Percentiles rank a stretch among this genome's conserved stretches.
Conservation (phyloP, 2,888 invertebrate species). For the Acanthosepion esculentum region DNA sequence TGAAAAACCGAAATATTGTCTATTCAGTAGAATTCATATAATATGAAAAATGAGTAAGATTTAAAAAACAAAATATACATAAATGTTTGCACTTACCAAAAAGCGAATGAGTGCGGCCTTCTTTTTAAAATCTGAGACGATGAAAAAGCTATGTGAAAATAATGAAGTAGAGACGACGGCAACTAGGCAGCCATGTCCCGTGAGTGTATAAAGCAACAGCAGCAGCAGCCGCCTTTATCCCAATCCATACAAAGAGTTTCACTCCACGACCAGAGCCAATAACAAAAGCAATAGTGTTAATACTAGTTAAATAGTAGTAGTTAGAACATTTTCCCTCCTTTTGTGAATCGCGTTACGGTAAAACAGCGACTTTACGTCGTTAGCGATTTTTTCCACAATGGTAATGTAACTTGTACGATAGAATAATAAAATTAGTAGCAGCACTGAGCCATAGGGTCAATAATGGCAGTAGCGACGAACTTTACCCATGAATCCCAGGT, state of each 20-base stretch:
- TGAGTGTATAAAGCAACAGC: background rate
- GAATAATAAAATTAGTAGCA: conserved; percentile 8
- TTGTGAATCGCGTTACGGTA: background rate
- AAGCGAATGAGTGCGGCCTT: background rate
- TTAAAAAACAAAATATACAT: background rate
- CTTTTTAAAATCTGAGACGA: background rate
- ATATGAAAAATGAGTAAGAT: background rate
- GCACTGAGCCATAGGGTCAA: conserved; percentile 33
- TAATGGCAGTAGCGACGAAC: background rate
- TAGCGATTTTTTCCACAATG: background rate
- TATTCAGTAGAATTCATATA: no score
- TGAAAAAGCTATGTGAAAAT: background rate
- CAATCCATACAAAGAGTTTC: background rate
- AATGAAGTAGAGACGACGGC: background rate
- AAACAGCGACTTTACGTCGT: background rate
- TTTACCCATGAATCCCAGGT: background rate
- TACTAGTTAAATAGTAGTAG: background rate
- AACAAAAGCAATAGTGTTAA: background rate
- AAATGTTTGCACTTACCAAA: background rate
- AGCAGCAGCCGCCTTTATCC: background rate
- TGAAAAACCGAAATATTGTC: background rate
- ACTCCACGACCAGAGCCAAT: background rate
- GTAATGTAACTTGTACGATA: background rate
- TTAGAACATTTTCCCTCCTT: no score
- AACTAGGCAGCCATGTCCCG: conserved; percentile 5